Conservation (phyloP, 2,797 vertebrate species). For the Syngnathus rostellatus region DNA sequence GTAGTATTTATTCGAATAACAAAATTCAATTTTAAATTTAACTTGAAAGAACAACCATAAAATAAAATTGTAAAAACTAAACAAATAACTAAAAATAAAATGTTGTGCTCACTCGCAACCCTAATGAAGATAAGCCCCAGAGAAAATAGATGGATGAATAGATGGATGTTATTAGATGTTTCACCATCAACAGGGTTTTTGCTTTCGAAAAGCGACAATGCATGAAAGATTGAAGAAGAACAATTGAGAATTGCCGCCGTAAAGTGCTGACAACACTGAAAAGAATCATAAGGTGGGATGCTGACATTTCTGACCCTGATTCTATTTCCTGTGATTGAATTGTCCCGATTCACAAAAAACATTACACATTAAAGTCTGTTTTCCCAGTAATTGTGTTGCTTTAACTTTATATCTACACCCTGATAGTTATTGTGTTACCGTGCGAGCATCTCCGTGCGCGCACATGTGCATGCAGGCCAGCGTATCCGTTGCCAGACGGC, state of each 20-base stretch:
- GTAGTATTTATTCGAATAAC: too few species aligned
- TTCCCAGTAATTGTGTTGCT: constrained; percentile 6
- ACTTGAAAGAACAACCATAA: too few species aligned
- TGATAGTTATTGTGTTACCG: constrained; percentile 17
- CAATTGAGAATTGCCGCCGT: not conserved
- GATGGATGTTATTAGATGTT: not conserved
- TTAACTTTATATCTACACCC: constrained; percentile 3
- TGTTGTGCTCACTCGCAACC: too few species aligned
- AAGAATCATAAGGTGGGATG: not conserved
- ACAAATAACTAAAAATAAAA: too few species aligned
- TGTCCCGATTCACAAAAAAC: not conserved
- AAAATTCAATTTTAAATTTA: too few species aligned
- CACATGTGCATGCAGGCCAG: constrained; percentile 48
- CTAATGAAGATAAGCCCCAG: not conserved
- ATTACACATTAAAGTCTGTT: not conserved
- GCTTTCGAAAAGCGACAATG: not conserved
- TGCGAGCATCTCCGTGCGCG: constrained; percentile 22
- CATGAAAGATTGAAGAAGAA: not conserved
- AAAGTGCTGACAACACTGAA: not conserved
- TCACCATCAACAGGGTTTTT: not conserved
- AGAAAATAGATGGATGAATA: not conserved
- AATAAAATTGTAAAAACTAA: too few species aligned
- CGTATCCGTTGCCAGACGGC: constrained; percentile 66
- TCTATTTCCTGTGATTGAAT: not conserved
- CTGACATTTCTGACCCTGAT: constrained; percentile 15